Evolutionary conservation across 2,797 vertebrate species (phyloP).

Genomic region (Sciurus carolinensis): DNA sequence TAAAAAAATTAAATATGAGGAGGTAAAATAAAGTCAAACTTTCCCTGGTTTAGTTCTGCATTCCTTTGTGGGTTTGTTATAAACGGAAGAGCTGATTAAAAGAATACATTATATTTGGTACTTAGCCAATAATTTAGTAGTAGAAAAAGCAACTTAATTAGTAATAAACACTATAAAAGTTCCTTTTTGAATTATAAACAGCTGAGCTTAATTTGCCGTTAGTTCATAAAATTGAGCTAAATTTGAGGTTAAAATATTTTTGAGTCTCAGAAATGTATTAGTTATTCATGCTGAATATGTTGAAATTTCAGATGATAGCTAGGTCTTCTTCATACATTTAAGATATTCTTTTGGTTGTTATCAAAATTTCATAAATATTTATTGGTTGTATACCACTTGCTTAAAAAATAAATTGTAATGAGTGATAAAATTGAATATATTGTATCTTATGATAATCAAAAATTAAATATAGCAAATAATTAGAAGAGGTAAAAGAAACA

Average conservation of each 20-base stretch:
- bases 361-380: slow-evolving; percentile 26
- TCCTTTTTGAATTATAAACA: slow-evolving; percentile 47
- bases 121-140: slow-evolving; percentile 12
- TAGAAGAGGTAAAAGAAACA: slow-evolving; percentile 29
- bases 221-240: slow-evolving; percentile 35
- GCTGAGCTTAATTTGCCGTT: slow-evolving; percentile 17
- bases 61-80: background rate
- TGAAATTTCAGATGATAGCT: slow-evolving; percentile 13
- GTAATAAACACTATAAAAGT: background rate
- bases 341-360: background rate
- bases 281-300: slow-evolving; percentile 26
- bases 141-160: background rate
- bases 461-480: slow-evolving; percentile 42
- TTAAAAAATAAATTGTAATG: background rate
- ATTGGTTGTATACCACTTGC: background rate
- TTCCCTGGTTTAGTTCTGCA: background rate
- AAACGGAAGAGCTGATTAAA: slow-evolving; percentile 51
- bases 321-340: background rate
- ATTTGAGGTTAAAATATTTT: background rate
- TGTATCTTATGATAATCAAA: background rate
- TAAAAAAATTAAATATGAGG: background rate
- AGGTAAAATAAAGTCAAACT: slow-evolving; percentile 14
- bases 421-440: background rate
- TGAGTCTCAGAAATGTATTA: slow-evolving; percentile 22
- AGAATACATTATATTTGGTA: background rate